These are phyloP conservation scores for Trachelus iudaicus DNA, from an alignment of 2,888 invertebrate species.

Conservation along the genomic window DNA sequence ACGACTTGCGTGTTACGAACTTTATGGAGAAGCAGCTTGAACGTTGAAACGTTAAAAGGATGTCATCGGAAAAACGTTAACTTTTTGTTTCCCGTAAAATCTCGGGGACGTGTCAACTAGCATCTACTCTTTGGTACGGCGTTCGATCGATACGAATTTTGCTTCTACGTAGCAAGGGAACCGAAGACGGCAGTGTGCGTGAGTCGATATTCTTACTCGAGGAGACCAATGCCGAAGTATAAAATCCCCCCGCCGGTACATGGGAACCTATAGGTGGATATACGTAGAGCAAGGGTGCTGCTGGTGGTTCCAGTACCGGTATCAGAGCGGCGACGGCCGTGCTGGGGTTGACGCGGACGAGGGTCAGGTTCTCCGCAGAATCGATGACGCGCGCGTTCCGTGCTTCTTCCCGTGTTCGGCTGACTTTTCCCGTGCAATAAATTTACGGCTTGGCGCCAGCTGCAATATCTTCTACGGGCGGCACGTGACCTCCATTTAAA, in stretches of 20 bases:
- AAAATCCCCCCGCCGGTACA: neutral
- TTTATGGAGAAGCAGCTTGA: neutral
- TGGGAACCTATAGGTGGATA: neutral
- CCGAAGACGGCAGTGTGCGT: too few species aligned
- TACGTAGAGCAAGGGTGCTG: neutral
- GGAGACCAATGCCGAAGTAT: too few species aligned
- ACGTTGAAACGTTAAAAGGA: neutral
- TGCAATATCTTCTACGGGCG: slow-evolving; percentile 2
- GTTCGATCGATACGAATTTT: neutral
- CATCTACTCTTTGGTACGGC: neutral
- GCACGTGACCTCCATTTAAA: slow-evolving; percentile 6
- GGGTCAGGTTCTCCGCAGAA: neutral
- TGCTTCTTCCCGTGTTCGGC: neutral
- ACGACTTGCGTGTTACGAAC: too few species aligned
- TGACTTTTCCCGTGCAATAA: neutral
- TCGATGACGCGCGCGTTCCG: neutral
- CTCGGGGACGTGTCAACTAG: neutral
- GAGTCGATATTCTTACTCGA: neutral
- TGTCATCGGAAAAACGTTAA: too few species aligned
- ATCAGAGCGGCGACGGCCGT: too few species aligned
- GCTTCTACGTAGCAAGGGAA: neutral
- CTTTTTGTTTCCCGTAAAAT: neutral
- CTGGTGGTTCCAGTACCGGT: neutral
- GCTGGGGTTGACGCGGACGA: too few species aligned
- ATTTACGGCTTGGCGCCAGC: slow-evolving; percentile 1